Conservation (phyloP, 2,888 invertebrate genomes). For the Drosophila suboccidentalis region DNA sequence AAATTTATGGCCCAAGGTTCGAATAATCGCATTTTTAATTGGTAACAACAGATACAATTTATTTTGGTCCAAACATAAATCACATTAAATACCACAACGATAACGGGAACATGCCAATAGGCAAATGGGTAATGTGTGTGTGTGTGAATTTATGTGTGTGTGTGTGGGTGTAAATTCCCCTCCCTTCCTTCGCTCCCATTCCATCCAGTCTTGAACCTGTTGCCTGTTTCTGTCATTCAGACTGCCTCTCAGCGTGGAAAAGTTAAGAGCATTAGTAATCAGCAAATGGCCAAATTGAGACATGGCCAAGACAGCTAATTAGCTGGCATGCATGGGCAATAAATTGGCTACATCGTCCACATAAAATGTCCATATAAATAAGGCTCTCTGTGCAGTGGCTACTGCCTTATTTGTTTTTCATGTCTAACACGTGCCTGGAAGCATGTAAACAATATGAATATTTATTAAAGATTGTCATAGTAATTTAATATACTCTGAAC, state of each 20-base stretch:
- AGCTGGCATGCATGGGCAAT: slow-evolving; percentile 39
- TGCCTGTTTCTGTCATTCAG: neutral
- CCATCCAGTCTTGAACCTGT: neutral
- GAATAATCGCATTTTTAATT: neutral
- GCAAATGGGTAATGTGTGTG: neutral
- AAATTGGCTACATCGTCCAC: slow-evolving; percentile 27
- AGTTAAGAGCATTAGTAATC: slow-evolving; percentile 23
- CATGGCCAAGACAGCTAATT: slow-evolving; percentile 50
- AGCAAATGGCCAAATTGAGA: slow-evolving; percentile 12
- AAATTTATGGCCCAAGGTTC: neutral
- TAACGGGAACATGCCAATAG: neutral
- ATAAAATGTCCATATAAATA: slow-evolving; percentile 27
- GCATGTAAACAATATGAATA: slow-evolving; percentile 32
- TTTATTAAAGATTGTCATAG: slow-evolving; percentile 37
- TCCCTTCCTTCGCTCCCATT: too few species aligned
- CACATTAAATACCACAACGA: neutral
- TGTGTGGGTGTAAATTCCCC: too few species aligned
- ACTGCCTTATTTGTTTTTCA: neutral
- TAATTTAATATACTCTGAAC: slow-evolving; percentile 57
- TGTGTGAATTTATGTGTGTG: neutral
- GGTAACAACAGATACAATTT: neutral
- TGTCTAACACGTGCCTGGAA: slow-evolving; percentile 16
- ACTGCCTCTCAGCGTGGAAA: neutral
- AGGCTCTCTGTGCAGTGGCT: neutral
- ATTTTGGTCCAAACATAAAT: neutral